Evolutionary conservation across 2,888 invertebrate species (phyloP).

Genomic region (Micropterix aruncella): DNA sequence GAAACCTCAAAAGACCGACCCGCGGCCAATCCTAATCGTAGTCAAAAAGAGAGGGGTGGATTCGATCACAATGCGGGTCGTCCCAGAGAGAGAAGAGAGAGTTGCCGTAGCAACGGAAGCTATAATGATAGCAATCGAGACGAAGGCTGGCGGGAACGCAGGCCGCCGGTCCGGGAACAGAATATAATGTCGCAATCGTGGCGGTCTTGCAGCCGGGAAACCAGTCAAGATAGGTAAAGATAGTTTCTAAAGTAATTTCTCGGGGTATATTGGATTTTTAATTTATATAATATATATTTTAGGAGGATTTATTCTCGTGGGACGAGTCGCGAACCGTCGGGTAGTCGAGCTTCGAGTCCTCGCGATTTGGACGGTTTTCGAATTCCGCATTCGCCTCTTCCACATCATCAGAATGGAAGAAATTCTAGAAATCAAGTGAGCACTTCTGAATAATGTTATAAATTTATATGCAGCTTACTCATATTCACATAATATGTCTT

Average conservation of each 20-base stretch:
- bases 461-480: too few species aligned
- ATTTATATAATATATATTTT: constrained; percentile 13
- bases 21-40: constrained; percentile 16
- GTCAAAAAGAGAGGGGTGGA: constrained; percentile 24
- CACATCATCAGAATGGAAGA: constrained; percentile 17
- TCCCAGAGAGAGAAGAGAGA: constrained; percentile 26
- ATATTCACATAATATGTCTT: too few species aligned
- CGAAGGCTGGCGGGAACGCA: constrained; percentile 25
- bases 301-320: constrained; percentile 34
- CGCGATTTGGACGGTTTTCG: constrained; percentile 32
- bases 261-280: neutral
- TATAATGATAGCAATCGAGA: constrained; percentile 34
- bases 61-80: constrained; percentile 27
- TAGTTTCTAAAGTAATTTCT: neutral
- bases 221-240: constrained; percentile 31
- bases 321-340: constrained; percentile 31
- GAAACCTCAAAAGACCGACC: constrained; percentile 2
- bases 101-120: constrained; percentile 31
- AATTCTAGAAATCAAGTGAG: constrained; percentile 22
- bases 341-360: constrained; percentile 27
- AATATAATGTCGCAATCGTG: constrained; percentile 16
- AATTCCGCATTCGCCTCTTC: constrained; percentile 24
- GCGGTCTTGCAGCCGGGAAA: constrained; percentile 34
- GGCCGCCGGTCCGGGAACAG: neutral
- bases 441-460: too few species aligned